Base-by-base conservation (phyloP, 2,113 vertebrate genomes). In the Arvicanthis niloticus region DNA sequence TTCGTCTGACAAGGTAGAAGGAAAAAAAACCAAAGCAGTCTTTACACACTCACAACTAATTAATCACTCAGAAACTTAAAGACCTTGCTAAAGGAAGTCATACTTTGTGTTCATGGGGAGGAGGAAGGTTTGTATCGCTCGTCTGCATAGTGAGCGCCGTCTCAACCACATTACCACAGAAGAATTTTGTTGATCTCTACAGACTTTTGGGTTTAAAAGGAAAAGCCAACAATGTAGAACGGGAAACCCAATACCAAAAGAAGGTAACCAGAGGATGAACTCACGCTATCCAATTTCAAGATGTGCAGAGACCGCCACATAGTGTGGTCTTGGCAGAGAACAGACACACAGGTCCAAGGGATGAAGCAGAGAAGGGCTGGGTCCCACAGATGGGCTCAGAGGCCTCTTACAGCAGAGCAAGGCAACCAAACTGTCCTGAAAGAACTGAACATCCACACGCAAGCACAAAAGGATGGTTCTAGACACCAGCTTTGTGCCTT, bases 281-380 rank as follows among this genome's bases (percentile, higher is more conserved):
- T 58, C 60, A 34, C 2, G 3, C 0, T 3, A 19, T 48, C 34
- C 10, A 13, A 40, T 19, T 67, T 42, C 67, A 34, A 75, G 92
- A 31, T 21, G 16, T 16, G 17, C 29, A n/a, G 19, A 9, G 16
- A 22, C 6, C 1, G 8, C 0, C 5, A 22, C 17, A 48, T 26
- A 15, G 17, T 8, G 24, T 13, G 34, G 60, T 9, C 6, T 22
- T n/a, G 34, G 70, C 19, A 5, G 21, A n/a, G 58, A 48, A 0
- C 0, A 40, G 31, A 29, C 37, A 16, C 10, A 11, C 0, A 68
- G 40, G 13, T 37, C 60, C 15, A 4, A 13, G 76, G 29, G 31
- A 5, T 19, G 26, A 7, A 16, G 26, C 4, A 12, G 72, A 4
- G 2, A 13, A 40, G 85, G 53, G 3, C 4, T 0, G 2, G 24